Base-by-base conservation (phyloP, 2,888 invertebrate genomes). In the Eupithecia inturbata region DNA sequence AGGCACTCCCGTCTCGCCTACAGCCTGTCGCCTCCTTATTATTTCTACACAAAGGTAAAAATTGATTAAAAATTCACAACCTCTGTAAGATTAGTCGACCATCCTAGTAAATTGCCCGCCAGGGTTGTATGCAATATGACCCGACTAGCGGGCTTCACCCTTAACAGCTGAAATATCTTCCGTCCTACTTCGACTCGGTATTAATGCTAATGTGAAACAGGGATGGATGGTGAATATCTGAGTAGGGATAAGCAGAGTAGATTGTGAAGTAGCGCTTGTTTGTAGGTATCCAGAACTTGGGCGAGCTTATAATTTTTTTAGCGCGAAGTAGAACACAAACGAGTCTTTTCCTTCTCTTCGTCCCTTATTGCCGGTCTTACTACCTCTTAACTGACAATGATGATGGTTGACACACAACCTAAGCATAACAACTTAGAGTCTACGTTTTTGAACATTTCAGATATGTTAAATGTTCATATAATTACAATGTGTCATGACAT, bases 121-220 rank as follows among this genome's bases (percentile, higher is more conserved):
- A 41, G 73, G 66, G 75, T 60, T 77, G 75, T 63, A 75, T 75
- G 79, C 77, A 76, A 72, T 77, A 75, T 73, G 66, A 77, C 68
- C 68, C 68, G 67, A 64, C 66, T 39, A 53, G 33, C 63, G n/a
- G 6, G n/a, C 45, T 80, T 26, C 14, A 74, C 75, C 78, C 75
- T 76, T 74, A 73, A 33, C 66, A 41, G 67, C 45, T 63, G 57
- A 68, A 68, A 70, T 68, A 66, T 70, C 60, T 68, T 62, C 31
- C 33, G 0, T 74, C 71, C 57, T 68, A 57, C 62, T 74, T 62
- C 41, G 19, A 31, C 69, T 28, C 26, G 45, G 66, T 67, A 71
- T 69, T 72, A 75, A 70, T 49, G 63, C 33, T 70, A 33, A 41
- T 72, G 72, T 19, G 7, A 19, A 73, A 77, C 57, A 75, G 64